Evolutionary conservation across 2,113 vertebrate genomes (phyloP), one percentile per base, ranked within the genome.

Genomic region (Nothoprocta perdicaria): DNA sequence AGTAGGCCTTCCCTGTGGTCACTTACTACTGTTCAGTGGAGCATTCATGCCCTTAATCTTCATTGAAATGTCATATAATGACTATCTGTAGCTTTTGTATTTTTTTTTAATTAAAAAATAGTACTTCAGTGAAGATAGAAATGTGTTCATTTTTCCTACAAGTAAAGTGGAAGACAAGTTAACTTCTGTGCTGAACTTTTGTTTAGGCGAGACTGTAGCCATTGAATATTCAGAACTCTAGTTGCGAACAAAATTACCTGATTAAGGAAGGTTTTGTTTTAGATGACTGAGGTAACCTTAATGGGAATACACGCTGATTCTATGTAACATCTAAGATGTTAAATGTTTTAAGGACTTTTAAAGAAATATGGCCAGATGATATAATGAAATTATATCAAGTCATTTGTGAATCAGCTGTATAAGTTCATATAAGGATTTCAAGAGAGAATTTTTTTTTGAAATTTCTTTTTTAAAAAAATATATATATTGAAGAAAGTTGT

Each of bases 401-500:
- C 13, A 15, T 68, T 88, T 24, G 11, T 23, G 21, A 65, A 18
- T 73, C 48, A 71, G 45, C 6, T 48, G 3, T 82, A 23, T 29
- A 62, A 41, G 18, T 41, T 63, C 2, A 2, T 0, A 0, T 23
- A 43, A 41, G 12, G 22, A 43, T 69, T 82, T 76, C 11, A 31
- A 18, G 33, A 3, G 43, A 52, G 6, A 29, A 50, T 87, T 90
- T 77, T 14, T 41, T 48, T 27, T 69, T 77, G 38, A 66, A 10
- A 66, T 57, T 7, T 0, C 0, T 48, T 55, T 55, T 9, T 38
- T 38, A 6, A 69, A 71, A 5, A n/a, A 5, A 41, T 17, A 57
- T 26, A 43, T 29, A 29, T 41, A 10, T 23, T 65, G 11, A 60
- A 76, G 7, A 66, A 65, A 40, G 0, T 18, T 18, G 3, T 10